These are phyloP conservation scores for Mohoua ochrocephala DNA, from an alignment of 2,113 vertebrate species.

Conservation along the genomic window DNA sequence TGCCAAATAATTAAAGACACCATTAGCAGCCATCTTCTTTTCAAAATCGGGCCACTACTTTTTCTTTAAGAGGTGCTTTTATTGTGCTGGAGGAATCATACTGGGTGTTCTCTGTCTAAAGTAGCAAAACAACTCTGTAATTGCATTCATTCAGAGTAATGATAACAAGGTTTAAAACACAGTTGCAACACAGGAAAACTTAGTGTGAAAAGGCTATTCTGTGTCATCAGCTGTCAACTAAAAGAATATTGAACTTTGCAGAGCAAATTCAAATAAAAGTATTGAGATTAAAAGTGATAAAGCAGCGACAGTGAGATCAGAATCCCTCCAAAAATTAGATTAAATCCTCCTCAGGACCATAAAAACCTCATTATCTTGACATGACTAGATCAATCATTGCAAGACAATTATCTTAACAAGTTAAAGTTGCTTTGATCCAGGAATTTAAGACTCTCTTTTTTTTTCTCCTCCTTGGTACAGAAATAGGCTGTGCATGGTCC, in stretches of 20 bases:
- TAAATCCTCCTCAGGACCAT: slow-evolving; percentile 55
- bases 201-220: neutral
- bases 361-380: slow-evolving; percentile 71
- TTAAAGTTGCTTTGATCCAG: slow-evolving; percentile 49
- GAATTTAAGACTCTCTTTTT: neutral
- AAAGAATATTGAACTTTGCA: slow-evolving; percentile 64
- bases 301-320: slow-evolving; percentile 51
- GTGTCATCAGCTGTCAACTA: slow-evolving; percentile 54
- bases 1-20: slow-evolving; percentile 25
- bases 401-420: slow-evolving; percentile 69
- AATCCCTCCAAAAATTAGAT: slow-evolving; percentile 69
- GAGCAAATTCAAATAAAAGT: slow-evolving; percentile 71
- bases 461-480: neutral
- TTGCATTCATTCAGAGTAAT: slow-evolving; percentile 55
- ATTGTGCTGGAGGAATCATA: slow-evolving; percentile 40
- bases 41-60: slow-evolving; percentile 21
- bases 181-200: slow-evolving; percentile 40
- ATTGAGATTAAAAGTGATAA: slow-evolving; percentile 74
- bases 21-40: neutral
- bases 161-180: slow-evolving; percentile 67
- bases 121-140: slow-evolving; percentile 61
- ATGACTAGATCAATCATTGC: slow-evolving; percentile 68
- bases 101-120: slow-evolving; percentile 14
- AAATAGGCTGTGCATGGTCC: neutral
- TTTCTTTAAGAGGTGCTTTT: slow-evolving; percentile 37